Percentiles rank a stretch among this genome's conserved stretches.
Conservation (phyloP, 64 coral and sea anemone genomes). For the Dendrophyllia cribrosa region DNA sequence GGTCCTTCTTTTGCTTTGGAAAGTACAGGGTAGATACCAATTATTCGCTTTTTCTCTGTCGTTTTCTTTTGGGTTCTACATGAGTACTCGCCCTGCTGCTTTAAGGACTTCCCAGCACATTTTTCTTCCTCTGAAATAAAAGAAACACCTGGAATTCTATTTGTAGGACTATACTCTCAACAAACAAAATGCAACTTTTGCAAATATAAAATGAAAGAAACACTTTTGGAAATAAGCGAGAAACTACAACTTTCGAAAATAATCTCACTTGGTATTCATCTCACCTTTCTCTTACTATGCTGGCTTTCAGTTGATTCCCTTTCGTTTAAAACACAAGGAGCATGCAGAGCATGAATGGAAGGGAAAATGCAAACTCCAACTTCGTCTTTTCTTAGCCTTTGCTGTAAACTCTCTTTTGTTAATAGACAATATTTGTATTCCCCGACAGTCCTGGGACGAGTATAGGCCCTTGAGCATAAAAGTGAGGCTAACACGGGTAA, state of each 20-base stretch:
- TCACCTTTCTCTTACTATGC: neutral
- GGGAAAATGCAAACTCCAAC: constrained; percentile 24
- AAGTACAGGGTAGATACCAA: neutral
- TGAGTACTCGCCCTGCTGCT: neutral
- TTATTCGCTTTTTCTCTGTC: neutral
- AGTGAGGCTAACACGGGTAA: constrained; percentile 14
- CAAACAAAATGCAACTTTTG: neutral
- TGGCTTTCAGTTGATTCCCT: neutral
- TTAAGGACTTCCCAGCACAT: neutral
- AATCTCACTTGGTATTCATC: neutral
- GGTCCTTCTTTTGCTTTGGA: neutral
- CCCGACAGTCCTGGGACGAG: neutral
- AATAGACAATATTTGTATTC: constrained; percentile 40
- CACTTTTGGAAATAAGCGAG: neutral
- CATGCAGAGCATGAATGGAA: neutral
- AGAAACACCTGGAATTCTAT: neutral
- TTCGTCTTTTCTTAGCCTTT: neutral
- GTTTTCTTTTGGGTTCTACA: neutral
- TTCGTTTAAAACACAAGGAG: neutral
- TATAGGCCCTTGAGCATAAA: neutral
- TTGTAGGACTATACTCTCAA: constrained; percentile 15
- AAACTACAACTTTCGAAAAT: neutral
- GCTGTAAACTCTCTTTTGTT: neutral
- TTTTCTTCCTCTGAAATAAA: neutral
- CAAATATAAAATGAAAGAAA: constrained; percentile 7